Evolutionary conservation across 2,888 invertebrate species (phyloP), one percentile per base, ranked within the genome.

Genomic region (Aproaerema taeniolella): DNA sequence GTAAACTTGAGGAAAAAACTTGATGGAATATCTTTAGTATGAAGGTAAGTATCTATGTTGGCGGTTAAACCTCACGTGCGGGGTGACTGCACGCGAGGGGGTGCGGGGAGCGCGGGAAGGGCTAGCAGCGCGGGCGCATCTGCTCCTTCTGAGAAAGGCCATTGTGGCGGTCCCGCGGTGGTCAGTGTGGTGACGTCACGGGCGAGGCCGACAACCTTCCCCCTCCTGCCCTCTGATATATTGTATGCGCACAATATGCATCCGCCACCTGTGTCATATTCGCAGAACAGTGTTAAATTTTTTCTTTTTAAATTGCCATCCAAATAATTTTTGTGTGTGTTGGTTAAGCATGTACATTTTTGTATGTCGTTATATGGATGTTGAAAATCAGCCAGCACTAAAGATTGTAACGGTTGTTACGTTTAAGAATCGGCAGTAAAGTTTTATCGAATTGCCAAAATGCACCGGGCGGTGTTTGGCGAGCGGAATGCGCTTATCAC

Each of bases 121-220:
- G 36, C 17, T 37, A 39, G 33, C 33, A 26, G 72, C 76, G 69
- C 71, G 58, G 59, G 72, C 76, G 77, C 81, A 81, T 82, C 80
- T 79, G 83, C 81, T 82, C 76, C 76, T 83, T 83, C 81, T 78
- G 61, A 82, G 85, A 82, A 85, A 80, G 81, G 70, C 80, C 75
- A 77, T 78, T 80, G 78, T 80, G 80, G 71, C 74, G 72, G 72
- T 72, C 74, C 72, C 71, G 65, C 62, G 78, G 79, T 78, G 81
- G 82, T 80, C 82, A 82, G 80, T 77, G 71, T 70, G 76, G 67
- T 83, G 82, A 83, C 85, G 86, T 86, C 85, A 86, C 83, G 65
- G 74, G 74, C 67, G 74, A 74, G 82, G 80, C 82, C 82, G 81
- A 79, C 83, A 81, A 82, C 83, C 82, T 79, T 76, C 68, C 67